Conservation (phyloP, 2,113 vertebrate genomes). For the Triplophysa tibetana region DNA sequence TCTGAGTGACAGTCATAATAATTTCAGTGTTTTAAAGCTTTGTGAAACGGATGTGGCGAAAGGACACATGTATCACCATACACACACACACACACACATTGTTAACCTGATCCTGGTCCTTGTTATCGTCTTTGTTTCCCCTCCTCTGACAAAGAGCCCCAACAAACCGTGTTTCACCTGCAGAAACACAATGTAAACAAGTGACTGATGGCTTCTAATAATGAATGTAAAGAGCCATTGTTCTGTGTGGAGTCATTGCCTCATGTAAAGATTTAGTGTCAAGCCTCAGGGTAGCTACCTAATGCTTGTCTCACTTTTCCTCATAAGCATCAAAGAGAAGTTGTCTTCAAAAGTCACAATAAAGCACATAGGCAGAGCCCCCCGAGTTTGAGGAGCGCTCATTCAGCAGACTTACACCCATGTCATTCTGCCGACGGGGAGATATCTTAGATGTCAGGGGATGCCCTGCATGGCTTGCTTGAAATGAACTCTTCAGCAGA, state of each 20-base stretch:
- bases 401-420: constrained; percentile 58
- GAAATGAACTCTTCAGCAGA: constrained; percentile 36
- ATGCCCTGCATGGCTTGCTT: constrained; percentile 33
- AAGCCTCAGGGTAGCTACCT: constrained; percentile 59
- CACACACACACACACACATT: constrained; percentile 40
- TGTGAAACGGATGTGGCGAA: constrained; percentile 51
- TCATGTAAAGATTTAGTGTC: constrained; percentile 62
- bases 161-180: constrained; percentile 58
- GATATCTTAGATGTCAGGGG: constrained; percentile 54
- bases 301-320: constrained; percentile 64
- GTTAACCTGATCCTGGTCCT: constrained; percentile 58
- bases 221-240: constrained; percentile 64
- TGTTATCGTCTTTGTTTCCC: constrained; percentile 58
- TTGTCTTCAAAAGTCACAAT: constrained; percentile 66
- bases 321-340: constrained; percentile 63
- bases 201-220: constrained; percentile 61
- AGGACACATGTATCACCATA: constrained; percentile 18
- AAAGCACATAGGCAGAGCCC: constrained; percentile 53
- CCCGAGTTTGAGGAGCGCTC: constrained; percentile 51
- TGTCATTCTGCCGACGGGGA: constrained; percentile 58
- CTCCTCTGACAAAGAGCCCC: constrained; percentile 58
- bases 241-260: constrained; percentile 55
- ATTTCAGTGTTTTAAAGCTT: constrained; percentile 45
- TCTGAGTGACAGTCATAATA: constrained; percentile 13
- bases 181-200: constrained; percentile 63